Evolutionary conservation across 2,888 invertebrate species (phyloP), one percentile per base, ranked within the genome.

Genomic region (Orthosia cruda): DNA sequence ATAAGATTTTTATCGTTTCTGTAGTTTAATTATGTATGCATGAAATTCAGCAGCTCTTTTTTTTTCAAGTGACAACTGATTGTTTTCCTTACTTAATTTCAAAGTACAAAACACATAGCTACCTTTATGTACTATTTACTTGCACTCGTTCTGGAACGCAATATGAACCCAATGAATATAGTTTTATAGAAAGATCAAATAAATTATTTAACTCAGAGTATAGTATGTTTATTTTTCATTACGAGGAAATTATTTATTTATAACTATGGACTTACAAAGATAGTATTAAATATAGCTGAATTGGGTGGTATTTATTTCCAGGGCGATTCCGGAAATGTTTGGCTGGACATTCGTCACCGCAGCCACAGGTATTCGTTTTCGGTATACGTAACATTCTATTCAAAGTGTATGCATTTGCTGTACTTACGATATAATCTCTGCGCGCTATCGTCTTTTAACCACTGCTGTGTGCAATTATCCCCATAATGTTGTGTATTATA

Each of bases 101-200:
- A 93, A 96, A 96, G 96, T 96, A 96, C 96, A 96, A 96, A 96
- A 93, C 91, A 86, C 88, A 93, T 95, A 94, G 91, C 93, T 95
- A 94, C 93, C 91, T 91, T 91, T 91, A 89, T 89, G 89, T 88
- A 86, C 88, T 92, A 89, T 91, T 89, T 89, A 90, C 90, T 78
- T 87, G 87, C 89, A 85, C 85, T 90, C 91, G 92, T 91, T 93
- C 94, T 92, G 93, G 92, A 92, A 92, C 89, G 89, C 90, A 91
- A 88, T 91, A 91, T 88, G 87, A 84, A 89, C 92, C 92, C 93
- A 89, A 92, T 91, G 80, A 87, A 85, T 85, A 93, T 92, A 92
- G 91, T 88, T 92, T 92, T 91, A 91, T 92, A 93, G 87, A 91
- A 91, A 92, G 92, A 95, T 93, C 93, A 95, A 94, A 93, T 91